Percentiles rank a stretch among this genome's conserved stretches.
These are phyloP conservation scores for Thinocorus orbignyianus DNA, from an alignment of 2,113 vertebrate species.

Conservation along the genomic window DNA sequence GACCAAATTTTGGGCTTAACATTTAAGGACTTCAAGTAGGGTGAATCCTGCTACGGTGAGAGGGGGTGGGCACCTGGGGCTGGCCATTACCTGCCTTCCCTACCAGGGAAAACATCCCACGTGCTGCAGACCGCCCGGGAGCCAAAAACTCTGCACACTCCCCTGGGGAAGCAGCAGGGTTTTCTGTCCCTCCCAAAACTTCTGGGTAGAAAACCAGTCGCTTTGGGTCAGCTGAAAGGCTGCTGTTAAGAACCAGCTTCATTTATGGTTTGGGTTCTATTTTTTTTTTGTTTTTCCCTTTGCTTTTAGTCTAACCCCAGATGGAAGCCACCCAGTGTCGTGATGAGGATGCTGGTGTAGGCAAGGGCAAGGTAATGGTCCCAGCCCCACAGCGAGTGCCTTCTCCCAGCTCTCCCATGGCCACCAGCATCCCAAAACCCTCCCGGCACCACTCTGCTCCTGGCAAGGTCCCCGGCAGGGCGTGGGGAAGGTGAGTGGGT, in stretches of 20 bases:
- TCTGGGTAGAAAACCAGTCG: accelerated
- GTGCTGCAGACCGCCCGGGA: accelerated
- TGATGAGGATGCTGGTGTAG: background rate
- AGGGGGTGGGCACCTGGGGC: background rate
- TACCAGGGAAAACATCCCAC: background rate
- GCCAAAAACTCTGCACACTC: accelerated
- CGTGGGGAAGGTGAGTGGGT: accelerated
- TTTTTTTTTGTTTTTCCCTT: background rate
- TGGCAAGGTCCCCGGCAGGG: accelerated
- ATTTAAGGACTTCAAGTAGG: background rate
- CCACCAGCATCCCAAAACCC: background rate
- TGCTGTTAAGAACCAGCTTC: accelerated
- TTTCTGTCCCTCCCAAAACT: background rate
- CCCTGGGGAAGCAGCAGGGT: background rate
- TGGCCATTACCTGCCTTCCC: background rate
- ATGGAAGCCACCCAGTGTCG: accelerated
- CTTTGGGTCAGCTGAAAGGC: background rate
- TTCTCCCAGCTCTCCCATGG: background rate
- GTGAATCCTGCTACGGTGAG: background rate
- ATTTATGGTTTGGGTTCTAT: no score
- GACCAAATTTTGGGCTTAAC: background rate
- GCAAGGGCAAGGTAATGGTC: accelerated
- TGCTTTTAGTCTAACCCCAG: accelerated
- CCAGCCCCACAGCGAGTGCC: background rate
- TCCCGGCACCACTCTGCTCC: accelerated